phyloP scores from a whole-genome alignment of 2,888 invertebrate species.

The Tolmerus cingulatus region DNA sequence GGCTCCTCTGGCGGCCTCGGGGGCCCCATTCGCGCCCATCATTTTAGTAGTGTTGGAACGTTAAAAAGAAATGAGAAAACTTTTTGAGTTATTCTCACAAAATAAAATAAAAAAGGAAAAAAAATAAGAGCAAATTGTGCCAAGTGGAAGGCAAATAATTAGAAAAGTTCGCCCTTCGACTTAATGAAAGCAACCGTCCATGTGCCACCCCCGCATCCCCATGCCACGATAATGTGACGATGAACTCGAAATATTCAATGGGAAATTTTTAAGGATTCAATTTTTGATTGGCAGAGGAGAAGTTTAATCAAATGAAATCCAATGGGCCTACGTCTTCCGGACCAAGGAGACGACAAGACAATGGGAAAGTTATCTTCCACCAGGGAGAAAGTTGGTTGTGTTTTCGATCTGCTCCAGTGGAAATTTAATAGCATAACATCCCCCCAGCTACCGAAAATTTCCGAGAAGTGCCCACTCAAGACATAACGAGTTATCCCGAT shows the following conservation, averaged over 20 bases:
- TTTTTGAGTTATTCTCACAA: constrained; percentile 2
- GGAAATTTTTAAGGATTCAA: constrained; percentile 5
- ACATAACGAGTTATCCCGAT: not conserved
- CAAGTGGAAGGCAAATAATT: constrained; percentile 16
- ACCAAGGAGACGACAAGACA: not conserved
- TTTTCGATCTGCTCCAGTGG: not conserved
- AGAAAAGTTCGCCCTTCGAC: constrained; percentile 12
- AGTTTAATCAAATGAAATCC: not conserved
- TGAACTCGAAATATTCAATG: not conserved
- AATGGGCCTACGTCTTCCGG: not conserved
- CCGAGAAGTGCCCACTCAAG: not conserved
- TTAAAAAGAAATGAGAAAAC: constrained; percentile 22
- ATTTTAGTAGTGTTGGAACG: not conserved
- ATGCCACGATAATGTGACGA: not conserved
- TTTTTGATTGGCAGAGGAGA: not conserved
- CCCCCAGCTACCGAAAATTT: not conserved
- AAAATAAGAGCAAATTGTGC: not conserved
- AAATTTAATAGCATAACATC: not conserved
- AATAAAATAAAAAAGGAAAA: not conserved
- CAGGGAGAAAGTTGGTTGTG: not conserved
- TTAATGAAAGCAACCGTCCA: constrained; percentile 19
- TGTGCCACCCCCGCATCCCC: not conserved
- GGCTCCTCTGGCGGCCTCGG: not conserved
- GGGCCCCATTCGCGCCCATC: not conserved
- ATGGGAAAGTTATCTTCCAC: not conserved